phyloP scores from a whole-genome alignment of 23 tunicate species.

The Styela plicata region DNA sequence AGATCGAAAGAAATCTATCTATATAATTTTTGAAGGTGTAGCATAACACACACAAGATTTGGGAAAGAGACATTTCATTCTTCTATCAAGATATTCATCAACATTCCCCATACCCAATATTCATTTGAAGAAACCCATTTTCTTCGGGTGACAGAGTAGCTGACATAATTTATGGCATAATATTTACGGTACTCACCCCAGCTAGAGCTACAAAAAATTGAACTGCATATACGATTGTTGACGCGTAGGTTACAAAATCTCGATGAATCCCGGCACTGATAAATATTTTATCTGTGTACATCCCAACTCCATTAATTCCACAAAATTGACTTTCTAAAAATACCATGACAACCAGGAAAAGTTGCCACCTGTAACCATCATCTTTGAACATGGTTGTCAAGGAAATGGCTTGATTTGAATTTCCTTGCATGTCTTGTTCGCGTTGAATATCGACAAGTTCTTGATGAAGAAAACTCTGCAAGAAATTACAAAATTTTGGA shows the following conservation, averaged over 20 bases:
- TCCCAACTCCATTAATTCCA: constrained; percentile 81
- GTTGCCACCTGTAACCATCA: constrained; percentile 47
- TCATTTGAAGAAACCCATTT: too few relatives aligned
- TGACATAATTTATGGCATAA: too few relatives aligned
- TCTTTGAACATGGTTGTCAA: constrained; percentile 37
- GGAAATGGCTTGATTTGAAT: constrained; percentile 32
- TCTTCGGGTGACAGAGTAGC: too few relatives aligned
- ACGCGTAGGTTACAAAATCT: constrained; percentile 49
- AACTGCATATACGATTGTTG: constrained; percentile 72
- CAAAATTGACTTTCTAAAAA: constrained; percentile 86
- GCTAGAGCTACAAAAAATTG: constrained; percentile 70
- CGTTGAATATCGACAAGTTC: constrained; percentile 44
- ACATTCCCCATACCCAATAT: too few relatives aligned
- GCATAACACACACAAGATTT: too few relatives aligned
- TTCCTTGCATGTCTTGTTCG: constrained; percentile 34
- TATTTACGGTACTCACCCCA: constrained; percentile 51
- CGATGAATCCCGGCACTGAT: constrained; percentile 38
- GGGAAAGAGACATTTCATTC: not conserved
- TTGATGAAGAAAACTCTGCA: constrained; percentile 30
- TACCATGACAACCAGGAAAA: constrained; percentile 63
- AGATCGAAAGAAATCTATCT: too few relatives aligned
- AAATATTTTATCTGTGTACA: constrained; percentile 70
- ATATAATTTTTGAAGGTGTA: too few relatives aligned
- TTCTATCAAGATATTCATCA: not conserved
- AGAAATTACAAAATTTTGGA: too few relatives aligned